phyloP scores from a whole-genome alignment of 2,113 vertebrate genomes.

The Zosterops hypoxanthus region DNA sequence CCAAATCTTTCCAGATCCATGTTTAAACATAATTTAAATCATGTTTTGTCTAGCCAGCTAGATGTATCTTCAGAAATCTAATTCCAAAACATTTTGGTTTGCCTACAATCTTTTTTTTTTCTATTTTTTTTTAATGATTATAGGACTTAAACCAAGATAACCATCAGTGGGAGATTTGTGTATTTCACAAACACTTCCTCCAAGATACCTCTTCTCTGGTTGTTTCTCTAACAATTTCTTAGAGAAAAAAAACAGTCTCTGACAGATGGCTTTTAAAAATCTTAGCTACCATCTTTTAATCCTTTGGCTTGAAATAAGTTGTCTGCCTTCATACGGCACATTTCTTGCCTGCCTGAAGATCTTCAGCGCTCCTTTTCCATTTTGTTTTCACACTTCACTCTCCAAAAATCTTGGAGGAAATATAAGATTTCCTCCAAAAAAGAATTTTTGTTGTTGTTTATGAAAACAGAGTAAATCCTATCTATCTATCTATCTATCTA shows the following conservation, averaged over 20 bases:
- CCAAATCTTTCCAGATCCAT: background rate
- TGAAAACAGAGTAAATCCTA: background rate
- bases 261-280: background rate
- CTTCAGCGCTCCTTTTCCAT: background rate
- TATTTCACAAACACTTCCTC: background rate
- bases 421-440: fast-evolving
- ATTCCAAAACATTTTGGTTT: background rate
- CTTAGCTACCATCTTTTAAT: background rate
- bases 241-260: background rate
- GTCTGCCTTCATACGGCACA: background rate
- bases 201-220: background rate
- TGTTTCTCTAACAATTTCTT: background rate
- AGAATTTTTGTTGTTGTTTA: background rate
- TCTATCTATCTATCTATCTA: too few species aligned
- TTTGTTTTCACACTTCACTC: background rate
- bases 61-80: background rate
- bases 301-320: background rate
- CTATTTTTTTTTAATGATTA: background rate
- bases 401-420: background rate
- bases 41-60: background rate
- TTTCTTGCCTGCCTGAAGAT: background rate
- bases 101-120: background rate
- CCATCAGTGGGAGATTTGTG: background rate
- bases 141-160: background rate
- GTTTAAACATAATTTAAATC: background rate